phyloP scores from a whole-genome alignment of 2,888 invertebrate genomes.

The Lasioglossum villosulum region DNA sequence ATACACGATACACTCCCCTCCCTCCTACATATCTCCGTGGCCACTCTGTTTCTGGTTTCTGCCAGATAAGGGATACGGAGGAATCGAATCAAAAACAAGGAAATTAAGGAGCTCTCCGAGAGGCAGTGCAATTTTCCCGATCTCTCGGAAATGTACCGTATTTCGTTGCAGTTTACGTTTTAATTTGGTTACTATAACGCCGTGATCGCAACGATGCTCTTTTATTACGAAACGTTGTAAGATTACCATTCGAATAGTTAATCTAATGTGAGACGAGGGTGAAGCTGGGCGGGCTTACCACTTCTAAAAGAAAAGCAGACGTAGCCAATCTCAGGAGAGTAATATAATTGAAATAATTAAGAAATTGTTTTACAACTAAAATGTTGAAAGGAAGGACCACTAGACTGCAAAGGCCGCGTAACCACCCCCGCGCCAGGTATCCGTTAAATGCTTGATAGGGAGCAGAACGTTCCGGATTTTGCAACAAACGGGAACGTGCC shows the following conservation, averaged over 20 bases:
- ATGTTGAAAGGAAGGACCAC: not conserved
- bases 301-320: not conserved
- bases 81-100: constrained; percentile 27
- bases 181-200: not conserved
- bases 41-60: constrained; percentile 16
- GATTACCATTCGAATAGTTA: not conserved
- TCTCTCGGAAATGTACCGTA: not conserved
- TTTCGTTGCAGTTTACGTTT: not conserved
- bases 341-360: not conserved
- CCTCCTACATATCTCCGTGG: constrained; percentile 5
- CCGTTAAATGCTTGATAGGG: constrained; percentile 8
- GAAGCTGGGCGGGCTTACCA: not conserved
- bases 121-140: not conserved
- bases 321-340: not conserved
- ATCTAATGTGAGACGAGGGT: not conserved
- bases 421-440: not conserved
- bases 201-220: not conserved
- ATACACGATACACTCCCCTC: not conserved
- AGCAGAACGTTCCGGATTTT: not conserved
- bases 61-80: constrained; percentile 13
- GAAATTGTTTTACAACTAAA: not conserved
- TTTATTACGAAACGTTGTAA: not conserved
- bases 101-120: constrained; percentile 11
- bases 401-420: not conserved
- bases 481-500: constrained; percentile 25